Percentiles rank a stretch among this genome's conserved stretches.
These are phyloP conservation scores for Aix galericulata DNA, from an alignment of 2,113 vertebrate genomes.

Conservation along the genomic window DNA sequence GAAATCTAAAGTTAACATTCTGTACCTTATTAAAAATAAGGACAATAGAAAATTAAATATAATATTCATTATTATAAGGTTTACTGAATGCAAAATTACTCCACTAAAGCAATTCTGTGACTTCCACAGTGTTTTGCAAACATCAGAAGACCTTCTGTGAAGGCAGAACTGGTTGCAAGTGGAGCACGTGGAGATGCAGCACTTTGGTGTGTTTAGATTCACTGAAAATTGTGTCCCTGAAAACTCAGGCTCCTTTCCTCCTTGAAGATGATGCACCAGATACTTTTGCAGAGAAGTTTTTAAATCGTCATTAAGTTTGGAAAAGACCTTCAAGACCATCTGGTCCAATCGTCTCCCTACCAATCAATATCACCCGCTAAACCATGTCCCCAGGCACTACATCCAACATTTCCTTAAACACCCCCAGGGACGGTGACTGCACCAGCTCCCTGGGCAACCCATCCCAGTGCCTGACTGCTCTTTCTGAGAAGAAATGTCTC, in stretches of 20 bases:
- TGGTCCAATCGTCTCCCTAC: no score
- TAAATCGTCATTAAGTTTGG: background rate
- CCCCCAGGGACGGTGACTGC: no score
- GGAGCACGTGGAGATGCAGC: background rate
- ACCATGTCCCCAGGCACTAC: no score
- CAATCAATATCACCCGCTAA: no score
- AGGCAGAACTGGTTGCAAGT: background rate
- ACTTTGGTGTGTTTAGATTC: background rate
- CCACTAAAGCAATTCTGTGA: background rate
- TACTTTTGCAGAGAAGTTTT: background rate
- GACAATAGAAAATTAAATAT: background rate
- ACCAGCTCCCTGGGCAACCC: no score
- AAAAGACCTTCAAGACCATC: no score
- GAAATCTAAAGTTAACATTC: background rate
- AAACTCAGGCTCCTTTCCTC: rapidly evolving
- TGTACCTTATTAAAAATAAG: background rate
- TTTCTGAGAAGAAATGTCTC: no score
- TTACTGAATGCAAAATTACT: background rate
- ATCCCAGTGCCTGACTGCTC: no score
- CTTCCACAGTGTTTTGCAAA: background rate
- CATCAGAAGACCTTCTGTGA: background rate
- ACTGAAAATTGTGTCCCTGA: background rate
- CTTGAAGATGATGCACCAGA: background rate
- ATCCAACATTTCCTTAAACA: no score
- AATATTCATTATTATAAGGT: background rate